Evolutionary conservation across 1,140 invertebrate genomes (phyloP).

Genomic region (Lordiphosa mommai): DNA sequence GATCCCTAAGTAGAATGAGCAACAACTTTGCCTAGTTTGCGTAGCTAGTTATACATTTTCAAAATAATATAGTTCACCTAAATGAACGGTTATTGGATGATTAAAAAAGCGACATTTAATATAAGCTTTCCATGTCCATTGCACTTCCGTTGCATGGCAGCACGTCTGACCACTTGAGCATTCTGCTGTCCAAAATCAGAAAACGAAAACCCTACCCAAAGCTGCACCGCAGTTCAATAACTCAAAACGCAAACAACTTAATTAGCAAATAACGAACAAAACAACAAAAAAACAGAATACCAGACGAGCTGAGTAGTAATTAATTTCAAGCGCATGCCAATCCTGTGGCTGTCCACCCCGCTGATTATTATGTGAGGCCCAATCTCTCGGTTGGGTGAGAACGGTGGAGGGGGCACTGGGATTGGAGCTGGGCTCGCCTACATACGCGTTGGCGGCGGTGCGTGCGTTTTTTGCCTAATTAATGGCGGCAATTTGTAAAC

Average conservation of each 20-base stretch:
- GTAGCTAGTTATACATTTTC: too few relatives aligned
- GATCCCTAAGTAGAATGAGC: too few relatives aligned
- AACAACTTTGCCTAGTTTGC: too few relatives aligned
- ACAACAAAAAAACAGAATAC: constrained; percentile 22
- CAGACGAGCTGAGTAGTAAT: constrained; percentile 45
- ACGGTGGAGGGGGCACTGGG: not conserved
- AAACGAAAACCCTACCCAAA: constrained; percentile 16
- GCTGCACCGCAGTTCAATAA: constrained; percentile 59
- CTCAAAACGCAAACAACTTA: constrained; percentile 73
- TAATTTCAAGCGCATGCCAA: constrained; percentile 73
- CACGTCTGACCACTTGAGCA: too few relatives aligned
- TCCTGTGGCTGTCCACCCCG: constrained; percentile 73
- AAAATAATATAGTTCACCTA: too few relatives aligned
- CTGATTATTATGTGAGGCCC: constrained; percentile 72
- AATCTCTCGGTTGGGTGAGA: constrained; percentile 2
- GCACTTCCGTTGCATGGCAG: too few relatives aligned
- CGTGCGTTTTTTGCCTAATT: constrained; percentile 76
- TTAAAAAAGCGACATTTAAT: too few relatives aligned
- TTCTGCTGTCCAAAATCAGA: constrained; percentile 36
- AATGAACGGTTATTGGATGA: too few relatives aligned
- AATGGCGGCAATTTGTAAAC: constrained; percentile 78
- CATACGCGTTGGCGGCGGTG: constrained; percentile 42
- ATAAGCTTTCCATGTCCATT: too few relatives aligned
- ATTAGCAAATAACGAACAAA: constrained; percentile 44
- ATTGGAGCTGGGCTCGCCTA: constrained; percentile 53